phyloP scores from a whole-genome alignment of 2,888 invertebrate species.

The Phalera bucephala region DNA sequence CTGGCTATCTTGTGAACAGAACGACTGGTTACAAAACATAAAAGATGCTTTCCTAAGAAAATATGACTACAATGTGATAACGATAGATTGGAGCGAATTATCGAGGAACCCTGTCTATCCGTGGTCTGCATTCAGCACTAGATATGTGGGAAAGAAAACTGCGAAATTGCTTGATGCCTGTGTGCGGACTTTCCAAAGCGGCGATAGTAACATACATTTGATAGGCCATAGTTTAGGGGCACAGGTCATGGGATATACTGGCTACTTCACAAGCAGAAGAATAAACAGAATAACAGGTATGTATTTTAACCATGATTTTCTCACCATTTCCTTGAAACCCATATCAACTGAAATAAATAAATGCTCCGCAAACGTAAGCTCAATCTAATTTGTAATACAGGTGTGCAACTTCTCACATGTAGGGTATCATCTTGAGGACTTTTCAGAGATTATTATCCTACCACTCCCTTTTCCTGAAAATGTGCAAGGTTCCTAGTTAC shows the following conservation, averaged over 20 bases:
- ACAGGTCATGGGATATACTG: slow-evolving; percentile 84
- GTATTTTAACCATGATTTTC: no score
- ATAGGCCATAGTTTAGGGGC: slow-evolving; percentile 84
- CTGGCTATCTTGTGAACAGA: slow-evolving; percentile 70
- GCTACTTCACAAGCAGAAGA: slow-evolving; percentile 64
- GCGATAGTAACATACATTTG: slow-evolving; percentile 54
- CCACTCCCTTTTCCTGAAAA: no score
- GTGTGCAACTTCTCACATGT: no score
- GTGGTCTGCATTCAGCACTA: slow-evolving; percentile 65
- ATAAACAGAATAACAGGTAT: slow-evolving; percentile 84
- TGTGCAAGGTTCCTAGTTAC: no score
- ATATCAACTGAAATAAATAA: no score
- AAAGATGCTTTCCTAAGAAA: slow-evolving; percentile 64
- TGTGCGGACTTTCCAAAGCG: slow-evolving; percentile 33
- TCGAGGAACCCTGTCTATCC: slow-evolving; percentile 64
- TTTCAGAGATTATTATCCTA: no score
- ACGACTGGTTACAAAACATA: slow-evolving; percentile 62
- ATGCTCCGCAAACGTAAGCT: no score
- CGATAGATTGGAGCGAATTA: slow-evolving; percentile 73
- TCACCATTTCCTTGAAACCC: no score
- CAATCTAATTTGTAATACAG: no score
- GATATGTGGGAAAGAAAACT: slow-evolving; percentile 64
- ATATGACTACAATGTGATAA: slow-evolving; percentile 75
- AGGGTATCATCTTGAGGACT: no score
- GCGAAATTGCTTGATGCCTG: slow-evolving; percentile 54